phyloP scores from a whole-genome alignment of 2,888 invertebrate genomes.

The Drosophila dives region DNA sequence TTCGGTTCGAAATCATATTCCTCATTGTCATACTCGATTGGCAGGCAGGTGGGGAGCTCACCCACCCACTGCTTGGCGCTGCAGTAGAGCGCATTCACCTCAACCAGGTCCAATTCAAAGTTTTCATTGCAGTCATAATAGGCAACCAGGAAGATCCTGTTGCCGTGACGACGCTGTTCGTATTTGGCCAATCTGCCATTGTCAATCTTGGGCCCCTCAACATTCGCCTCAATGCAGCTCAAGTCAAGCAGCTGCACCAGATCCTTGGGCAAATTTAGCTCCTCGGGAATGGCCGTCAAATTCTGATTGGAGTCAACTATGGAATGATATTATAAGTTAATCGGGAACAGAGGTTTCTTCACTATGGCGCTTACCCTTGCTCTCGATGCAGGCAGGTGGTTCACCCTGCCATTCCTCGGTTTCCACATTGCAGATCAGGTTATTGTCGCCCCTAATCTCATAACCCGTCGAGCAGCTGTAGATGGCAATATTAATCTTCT shows the following conservation, averaged over 20 bases:
- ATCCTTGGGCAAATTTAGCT: slow-evolving; percentile 73
- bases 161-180: slow-evolving; percentile 81
- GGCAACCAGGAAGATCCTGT: slow-evolving; percentile 86
- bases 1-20: slow-evolving; percentile 63
- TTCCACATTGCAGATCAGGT: slow-evolving; percentile 81
- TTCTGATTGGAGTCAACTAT: slow-evolving; percentile 40
- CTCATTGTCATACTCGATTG: slow-evolving; percentile 52
- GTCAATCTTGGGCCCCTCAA: slow-evolving; percentile 83
- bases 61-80: slow-evolving; percentile 87
- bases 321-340: not conserved
- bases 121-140: slow-evolving; percentile 86
- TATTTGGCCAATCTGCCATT: slow-evolving; percentile 83
- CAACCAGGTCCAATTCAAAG: slow-evolving; percentile 85
- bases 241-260: slow-evolving; percentile 81
- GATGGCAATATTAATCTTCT: slow-evolving; percentile 81
- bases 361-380: slow-evolving; percentile 32
- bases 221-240: slow-evolving; percentile 82
- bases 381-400: slow-evolving; percentile 79
- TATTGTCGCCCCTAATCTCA: slow-evolving; percentile 72
- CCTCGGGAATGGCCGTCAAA: slow-evolving; percentile 78
- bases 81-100: slow-evolving; percentile 86
- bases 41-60: slow-evolving; percentile 86
- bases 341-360: too few relatives aligned
- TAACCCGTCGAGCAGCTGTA: slow-evolving; percentile 82
- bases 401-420: slow-evolving; percentile 82